phyloP scores from a whole-genome alignment of 2,797 vertebrate genomes.

The Macroramphosus scolopax region DNA sequence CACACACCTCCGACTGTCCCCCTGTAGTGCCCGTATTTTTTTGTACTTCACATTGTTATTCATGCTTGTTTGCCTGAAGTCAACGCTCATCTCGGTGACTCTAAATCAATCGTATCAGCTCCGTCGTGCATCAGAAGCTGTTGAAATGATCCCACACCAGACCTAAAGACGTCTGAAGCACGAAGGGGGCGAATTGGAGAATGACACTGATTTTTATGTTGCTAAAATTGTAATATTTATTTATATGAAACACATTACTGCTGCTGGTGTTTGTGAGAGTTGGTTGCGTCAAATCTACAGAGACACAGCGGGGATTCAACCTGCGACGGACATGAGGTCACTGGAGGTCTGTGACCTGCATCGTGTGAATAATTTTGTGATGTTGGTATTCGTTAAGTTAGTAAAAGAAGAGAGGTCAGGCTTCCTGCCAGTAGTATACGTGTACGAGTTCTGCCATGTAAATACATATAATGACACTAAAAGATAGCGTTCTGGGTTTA shows the following conservation, averaged over 20 bases:
- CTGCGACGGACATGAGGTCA: slow-evolving; percentile 48
- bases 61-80: slow-evolving; percentile 7
- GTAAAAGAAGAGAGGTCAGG: slow-evolving; percentile 53
- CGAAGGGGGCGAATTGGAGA: slow-evolving; percentile 52
- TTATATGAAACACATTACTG: slow-evolving; percentile 69
- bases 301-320: slow-evolving; percentile 18
- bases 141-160: slow-evolving; percentile 18
- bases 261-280: slow-evolving; percentile 60
- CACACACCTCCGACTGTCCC: slow-evolving; percentile 25
- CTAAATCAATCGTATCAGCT: slow-evolving; percentile 12
- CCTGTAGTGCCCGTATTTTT: slow-evolving; percentile 33
- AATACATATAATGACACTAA: slow-evolving; percentile 76
- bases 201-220: slow-evolving; percentile 72
- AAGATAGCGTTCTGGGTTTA: slow-evolving; percentile 69
- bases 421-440: slow-evolving; percentile 59
- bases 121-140: slow-evolving; percentile 1
- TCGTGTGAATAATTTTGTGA: slow-evolving; percentile 63
- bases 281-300: slow-evolving; percentile 32
- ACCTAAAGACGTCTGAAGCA: slow-evolving; percentile 30
- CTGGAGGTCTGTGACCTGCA: slow-evolving; percentile 40
- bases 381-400: slow-evolving; percentile 64
- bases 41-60: slow-evolving; percentile 32
- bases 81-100: slow-evolving; percentile 1
- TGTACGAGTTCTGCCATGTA: slow-evolving; percentile 67
- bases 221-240: slow-evolving; percentile 77